phyloP scores from a whole-genome alignment of 37 sponge, comb jelly and placozoan genomes.

The Eunapius fragilis region DNA sequence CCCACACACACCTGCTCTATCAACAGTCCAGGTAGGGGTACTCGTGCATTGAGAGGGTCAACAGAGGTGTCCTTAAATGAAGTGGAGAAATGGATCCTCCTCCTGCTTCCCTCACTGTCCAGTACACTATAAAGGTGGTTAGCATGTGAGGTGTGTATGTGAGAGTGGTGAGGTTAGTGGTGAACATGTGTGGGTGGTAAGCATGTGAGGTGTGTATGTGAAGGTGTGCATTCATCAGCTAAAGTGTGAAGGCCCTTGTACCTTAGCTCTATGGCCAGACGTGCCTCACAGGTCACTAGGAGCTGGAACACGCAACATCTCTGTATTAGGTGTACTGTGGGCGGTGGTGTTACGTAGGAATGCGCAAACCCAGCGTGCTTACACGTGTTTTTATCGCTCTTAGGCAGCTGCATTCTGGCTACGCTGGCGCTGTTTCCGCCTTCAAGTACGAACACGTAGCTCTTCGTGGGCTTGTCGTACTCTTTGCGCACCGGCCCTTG shows the following conservation, averaged over 20 bases:
- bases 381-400: conserved; percentile 68
- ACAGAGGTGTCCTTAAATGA: conserved; percentile 59
- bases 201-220: not conserved
- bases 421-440: conserved; percentile 73
- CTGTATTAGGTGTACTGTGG: conserved; percentile 74
- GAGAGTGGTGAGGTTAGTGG: too few species aligned
- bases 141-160: not conserved
- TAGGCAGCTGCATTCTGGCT: conserved; percentile 82
- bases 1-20: conserved; percentile 41
- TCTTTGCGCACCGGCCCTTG: conserved; percentile 42
- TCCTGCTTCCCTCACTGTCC: conserved; percentile 48
- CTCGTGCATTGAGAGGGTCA: conserved; percentile 73
- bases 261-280: conserved; percentile 66
- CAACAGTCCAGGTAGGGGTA: conserved; percentile 52
- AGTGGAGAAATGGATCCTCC: conserved; percentile 80
- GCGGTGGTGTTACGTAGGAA: not conserved
- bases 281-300: conserved; percentile 25
- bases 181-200: too few species aligned
- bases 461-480: conserved; percentile 65
- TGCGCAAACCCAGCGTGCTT: conserved; percentile 2
- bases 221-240: too few species aligned
- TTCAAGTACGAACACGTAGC: conserved; percentile 79
- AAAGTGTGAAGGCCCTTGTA: not conserved
- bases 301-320: conserved; percentile 68
- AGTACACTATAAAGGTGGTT: conserved; percentile 31